Evolutionary conservation across 2,888 invertebrate species (phyloP).

Genomic region (Amiota minor): DNA sequence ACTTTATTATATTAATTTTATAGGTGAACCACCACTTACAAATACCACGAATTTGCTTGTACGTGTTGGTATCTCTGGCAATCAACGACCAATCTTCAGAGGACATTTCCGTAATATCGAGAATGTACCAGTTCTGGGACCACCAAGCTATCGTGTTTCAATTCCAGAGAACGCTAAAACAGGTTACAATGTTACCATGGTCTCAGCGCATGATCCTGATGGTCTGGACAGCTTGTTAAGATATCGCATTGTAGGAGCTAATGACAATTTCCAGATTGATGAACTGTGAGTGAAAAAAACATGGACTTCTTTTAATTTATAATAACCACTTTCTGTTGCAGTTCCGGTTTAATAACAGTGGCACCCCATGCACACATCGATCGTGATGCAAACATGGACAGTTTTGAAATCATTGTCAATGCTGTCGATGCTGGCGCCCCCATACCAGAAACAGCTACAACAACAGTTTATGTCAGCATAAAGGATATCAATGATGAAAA

Average conservation of each 20-base stretch:
- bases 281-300: constrained; percentile 75
- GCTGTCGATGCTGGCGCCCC: constrained; percentile 85
- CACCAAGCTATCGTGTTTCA: constrained; percentile 81
- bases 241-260: constrained; percentile 83
- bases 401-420: constrained; percentile 82
- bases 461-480: constrained; percentile 82
- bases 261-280: constrained; percentile 85
- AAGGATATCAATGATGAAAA: constrained; percentile 88
- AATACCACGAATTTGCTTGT: constrained; percentile 80
- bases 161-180: constrained; percentile 81
- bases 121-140: constrained; percentile 77
- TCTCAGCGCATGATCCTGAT: constrained; percentile 85
- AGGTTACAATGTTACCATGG: constrained; percentile 81
- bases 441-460: constrained; percentile 84
- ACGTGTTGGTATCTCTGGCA: constrained; percentile 86
- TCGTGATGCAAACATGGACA: constrained; percentile 79
- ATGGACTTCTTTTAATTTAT: too few relatives aligned
- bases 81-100: constrained; percentile 85
- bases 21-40: constrained; percentile 78
- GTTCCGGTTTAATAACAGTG: constrained; percentile 81
- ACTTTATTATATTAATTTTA: background rate
- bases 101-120: constrained; percentile 80
- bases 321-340: constrained; percentile 59
- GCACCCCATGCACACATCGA: constrained; percentile 83
- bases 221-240: constrained; percentile 81